These are phyloP conservation scores for Anodontia alba DNA, from an alignment of 2,888 invertebrate species.

Conservation along the genomic window DNA sequence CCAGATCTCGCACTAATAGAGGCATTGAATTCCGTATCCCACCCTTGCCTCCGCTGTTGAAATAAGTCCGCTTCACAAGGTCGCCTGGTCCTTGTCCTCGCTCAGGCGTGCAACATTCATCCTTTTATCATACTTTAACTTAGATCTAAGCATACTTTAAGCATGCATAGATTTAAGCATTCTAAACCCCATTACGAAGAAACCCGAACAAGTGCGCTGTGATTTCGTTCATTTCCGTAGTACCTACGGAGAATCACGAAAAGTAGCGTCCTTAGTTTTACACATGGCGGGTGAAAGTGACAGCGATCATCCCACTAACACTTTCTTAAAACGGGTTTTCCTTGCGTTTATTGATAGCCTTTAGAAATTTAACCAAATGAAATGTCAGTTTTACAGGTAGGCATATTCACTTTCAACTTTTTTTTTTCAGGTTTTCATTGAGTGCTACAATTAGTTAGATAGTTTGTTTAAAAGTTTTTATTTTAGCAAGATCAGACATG, in stretches of 20 bases:
- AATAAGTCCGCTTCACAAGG: too few relatives aligned
- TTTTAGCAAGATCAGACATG: conserved; percentile 10
- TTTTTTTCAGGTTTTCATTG: not conserved
- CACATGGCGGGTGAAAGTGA: conserved; percentile 66
- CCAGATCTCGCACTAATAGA: too few relatives aligned
- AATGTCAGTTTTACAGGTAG: conserved; percentile 71
- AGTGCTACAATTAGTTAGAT: not conserved
- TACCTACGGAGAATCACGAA: not conserved
- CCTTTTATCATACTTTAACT: too few relatives aligned
- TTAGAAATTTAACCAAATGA: not conserved
- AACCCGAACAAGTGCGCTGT: too few relatives aligned
- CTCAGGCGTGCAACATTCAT: too few relatives aligned
- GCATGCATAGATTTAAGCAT: too few relatives aligned
- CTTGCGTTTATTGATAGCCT: not conserved
- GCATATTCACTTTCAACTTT: not conserved
- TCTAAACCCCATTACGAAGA: too few relatives aligned
- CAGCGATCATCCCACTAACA: not conserved
- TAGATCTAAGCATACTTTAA: too few relatives aligned
- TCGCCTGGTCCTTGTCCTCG: too few relatives aligned
- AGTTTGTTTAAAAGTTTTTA: not conserved
- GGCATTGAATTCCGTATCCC: too few relatives aligned
- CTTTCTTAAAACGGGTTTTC: not conserved
- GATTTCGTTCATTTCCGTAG: not conserved
- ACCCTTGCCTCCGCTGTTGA: too few relatives aligned
- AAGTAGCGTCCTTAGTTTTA: conserved; percentile 66